Conservation (phyloP, 1,140 invertebrate species). For the Heliothis virescens region DNA sequence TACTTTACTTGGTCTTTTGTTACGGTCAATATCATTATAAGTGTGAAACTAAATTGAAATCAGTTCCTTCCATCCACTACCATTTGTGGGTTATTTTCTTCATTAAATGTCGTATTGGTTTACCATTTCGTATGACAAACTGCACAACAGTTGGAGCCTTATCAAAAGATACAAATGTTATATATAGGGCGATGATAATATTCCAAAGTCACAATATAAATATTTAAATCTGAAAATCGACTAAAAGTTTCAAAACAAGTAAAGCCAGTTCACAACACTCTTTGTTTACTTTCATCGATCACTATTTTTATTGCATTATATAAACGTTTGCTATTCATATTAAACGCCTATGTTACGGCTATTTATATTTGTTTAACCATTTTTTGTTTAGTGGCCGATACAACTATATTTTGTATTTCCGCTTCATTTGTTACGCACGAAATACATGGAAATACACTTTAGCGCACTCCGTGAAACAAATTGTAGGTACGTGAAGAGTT, state of each 20-base stretch:
- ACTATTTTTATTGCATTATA: slow-evolving; percentile 5
- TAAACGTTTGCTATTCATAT: neutral
- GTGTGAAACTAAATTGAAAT: neutral
- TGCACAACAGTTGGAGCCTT: no score
- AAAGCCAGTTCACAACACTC: neutral
- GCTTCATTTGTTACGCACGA: slow-evolving; percentile 30
- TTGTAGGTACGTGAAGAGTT: slow-evolving; percentile 7
- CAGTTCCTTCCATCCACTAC: neutral
- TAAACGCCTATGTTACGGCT: neutral
- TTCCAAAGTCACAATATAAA: no score
- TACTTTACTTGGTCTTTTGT: neutral
- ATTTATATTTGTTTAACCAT: slow-evolving; percentile 28
- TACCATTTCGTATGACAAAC: no score
- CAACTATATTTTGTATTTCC: slow-evolving; percentile 11
- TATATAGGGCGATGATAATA: no score
- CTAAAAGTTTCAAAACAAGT: neutral
- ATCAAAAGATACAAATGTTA: no score
- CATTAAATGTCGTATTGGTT: no score
- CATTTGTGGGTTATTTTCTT: no score
- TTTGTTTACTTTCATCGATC: slow-evolving; percentile 8
- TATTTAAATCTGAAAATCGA: no score
- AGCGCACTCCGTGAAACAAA: slow-evolving; percentile 2
- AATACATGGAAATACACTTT: slow-evolving; percentile 38
- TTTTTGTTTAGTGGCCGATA: slow-evolving; percentile 20
- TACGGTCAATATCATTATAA: neutral